phyloP scores from a whole-genome alignment of 2,888 invertebrate species.

The Ectropis crepuscularia region DNA sequence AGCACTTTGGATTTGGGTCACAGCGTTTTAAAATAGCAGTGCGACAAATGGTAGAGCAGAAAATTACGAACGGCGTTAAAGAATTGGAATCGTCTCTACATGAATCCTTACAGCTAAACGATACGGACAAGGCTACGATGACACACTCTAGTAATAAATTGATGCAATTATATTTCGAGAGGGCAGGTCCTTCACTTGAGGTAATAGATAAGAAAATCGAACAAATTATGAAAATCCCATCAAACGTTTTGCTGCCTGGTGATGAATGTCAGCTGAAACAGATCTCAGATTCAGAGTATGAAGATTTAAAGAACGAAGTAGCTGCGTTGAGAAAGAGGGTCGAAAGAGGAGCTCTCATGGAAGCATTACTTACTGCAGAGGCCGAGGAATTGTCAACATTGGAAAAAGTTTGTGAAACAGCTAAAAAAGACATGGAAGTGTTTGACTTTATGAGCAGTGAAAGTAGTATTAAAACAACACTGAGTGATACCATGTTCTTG shows the following conservation, averaged over 20 bases:
- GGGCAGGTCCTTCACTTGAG: slow-evolving; percentile 67
- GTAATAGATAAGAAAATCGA: slow-evolving; percentile 73
- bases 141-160: slow-evolving; percentile 71
- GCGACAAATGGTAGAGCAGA: slow-evolving; percentile 76
- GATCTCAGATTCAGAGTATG: slow-evolving; percentile 66
- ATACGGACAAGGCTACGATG: slow-evolving; percentile 69
- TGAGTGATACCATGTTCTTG: slow-evolving; percentile 63
- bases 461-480: slow-evolving; percentile 54
- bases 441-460: slow-evolving; percentile 63
- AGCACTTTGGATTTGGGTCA: slow-evolving; percentile 78
- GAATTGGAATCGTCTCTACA: slow-evolving; percentile 72
- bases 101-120: slow-evolving; percentile 67
- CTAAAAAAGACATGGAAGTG: slow-evolving; percentile 73
- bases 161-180: slow-evolving; percentile 67
- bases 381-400: slow-evolving; percentile 68
- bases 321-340: slow-evolving; percentile 61
- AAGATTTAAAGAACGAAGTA: slow-evolving; percentile 69
- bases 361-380: slow-evolving; percentile 68
- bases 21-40: slow-evolving; percentile 76
- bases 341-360: slow-evolving; percentile 73
- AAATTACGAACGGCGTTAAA: slow-evolving; percentile 70
- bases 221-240: slow-evolving; percentile 65
- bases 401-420: slow-evolving; percentile 70
- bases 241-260: slow-evolving; percentile 70
- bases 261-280: slow-evolving; percentile 72